Base-by-base conservation (phyloP, 2,797 vertebrate species). In the Coregonus suidteri region DNA sequence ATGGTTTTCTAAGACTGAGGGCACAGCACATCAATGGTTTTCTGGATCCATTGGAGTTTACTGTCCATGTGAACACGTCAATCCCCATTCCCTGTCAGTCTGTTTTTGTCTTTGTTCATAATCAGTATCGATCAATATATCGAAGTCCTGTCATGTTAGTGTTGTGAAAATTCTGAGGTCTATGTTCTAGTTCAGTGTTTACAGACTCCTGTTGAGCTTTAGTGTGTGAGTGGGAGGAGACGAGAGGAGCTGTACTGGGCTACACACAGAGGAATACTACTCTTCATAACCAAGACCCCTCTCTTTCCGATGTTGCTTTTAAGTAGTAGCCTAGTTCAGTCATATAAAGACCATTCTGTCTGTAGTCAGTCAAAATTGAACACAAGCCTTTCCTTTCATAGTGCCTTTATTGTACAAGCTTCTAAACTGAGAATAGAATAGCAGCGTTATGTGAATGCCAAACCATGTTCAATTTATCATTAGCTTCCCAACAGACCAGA, bases 331-430 rank as follows among this genome's bases (percentile, higher is more conserved):
- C 77, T 13, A 78, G 77, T 76, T 85, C 74, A 5, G 65, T 73
- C 64, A 56, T 20, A 79, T 25, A 79, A 84, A 75, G 79, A 73
- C 78, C 6, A 75, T 87, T 87, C 83, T 79, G 81, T 70, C 35
- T 4, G 73, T 83, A 81, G 65, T 11, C 3, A 20, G 25, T 64
- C 20, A 74, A 86, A 79, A 77, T 89, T 82, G 73, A 87, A 85
- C 86, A 47, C 77, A 64, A 85, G 95, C 95, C 95, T 93, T 94
- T 95, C 94, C 94, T 95, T 94, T 91, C 95, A 93, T 94, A 91
- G 91, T 95, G 94, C 92, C 94, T 94, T 92, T 91, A 90, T 82
- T 94, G 93, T 89, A 88, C 86, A 77, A 88, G 84, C 82, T 88
- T 90, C 70, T 64, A 11, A 64, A 64, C 59, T 71, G 51, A 20